phyloP scores from a whole-genome alignment of 2,888 invertebrate genomes.

The Campoletis raptor region DNA sequence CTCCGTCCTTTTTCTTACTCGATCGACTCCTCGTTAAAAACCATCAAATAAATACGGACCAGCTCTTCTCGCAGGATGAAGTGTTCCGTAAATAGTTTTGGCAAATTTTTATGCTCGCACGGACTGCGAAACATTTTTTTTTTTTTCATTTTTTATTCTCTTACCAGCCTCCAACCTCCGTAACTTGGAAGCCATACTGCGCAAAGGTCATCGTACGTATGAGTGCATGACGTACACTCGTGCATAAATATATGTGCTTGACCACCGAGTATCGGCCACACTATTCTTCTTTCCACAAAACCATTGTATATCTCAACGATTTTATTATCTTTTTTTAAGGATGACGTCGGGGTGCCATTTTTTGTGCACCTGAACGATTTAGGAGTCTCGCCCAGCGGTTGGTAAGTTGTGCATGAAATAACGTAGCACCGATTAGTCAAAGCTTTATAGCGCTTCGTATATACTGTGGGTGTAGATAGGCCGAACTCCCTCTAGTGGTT shows the following conservation, averaged over 20 bases:
- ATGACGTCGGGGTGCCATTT: slow-evolving; percentile 59
- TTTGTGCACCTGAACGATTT: slow-evolving; percentile 72
- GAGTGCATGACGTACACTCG: slow-evolving; percentile 28
- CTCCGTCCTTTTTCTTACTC: slow-evolving; percentile 27
- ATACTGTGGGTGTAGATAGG: slow-evolving; percentile 64
- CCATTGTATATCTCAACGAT: slow-evolving; percentile 50
- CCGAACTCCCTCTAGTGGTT: slow-evolving; percentile 59
- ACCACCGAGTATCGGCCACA: slow-evolving; percentile 47
- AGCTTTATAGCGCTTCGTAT: slow-evolving; percentile 70
- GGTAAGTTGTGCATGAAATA: slow-evolving; percentile 71
- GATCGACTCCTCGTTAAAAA: slow-evolving; percentile 68
- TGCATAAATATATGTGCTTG: slow-evolving; percentile 24
- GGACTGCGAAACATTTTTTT: slow-evolving; percentile 13
- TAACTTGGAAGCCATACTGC: slow-evolving; percentile 69
- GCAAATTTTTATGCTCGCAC: slow-evolving; percentile 65
- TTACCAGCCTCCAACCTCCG: slow-evolving; percentile 43
- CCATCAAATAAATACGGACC: slow-evolving; percentile 67
- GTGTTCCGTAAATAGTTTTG: slow-evolving; percentile 68
- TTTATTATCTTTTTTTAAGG: slow-evolving; percentile 48
- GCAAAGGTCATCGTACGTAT: slow-evolving; percentile 62
- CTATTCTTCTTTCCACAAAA: slow-evolving; percentile 67
- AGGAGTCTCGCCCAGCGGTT: slow-evolving; percentile 74
- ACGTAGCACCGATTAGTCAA: slow-evolving; percentile 75
- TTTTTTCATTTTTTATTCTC: slow-evolving; percentile 35
- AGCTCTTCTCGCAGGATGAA: slow-evolving; percentile 51